phyloP scores from a whole-genome alignment of 2,888 invertebrate genomes.

The Notodonta dromedarius region DNA sequence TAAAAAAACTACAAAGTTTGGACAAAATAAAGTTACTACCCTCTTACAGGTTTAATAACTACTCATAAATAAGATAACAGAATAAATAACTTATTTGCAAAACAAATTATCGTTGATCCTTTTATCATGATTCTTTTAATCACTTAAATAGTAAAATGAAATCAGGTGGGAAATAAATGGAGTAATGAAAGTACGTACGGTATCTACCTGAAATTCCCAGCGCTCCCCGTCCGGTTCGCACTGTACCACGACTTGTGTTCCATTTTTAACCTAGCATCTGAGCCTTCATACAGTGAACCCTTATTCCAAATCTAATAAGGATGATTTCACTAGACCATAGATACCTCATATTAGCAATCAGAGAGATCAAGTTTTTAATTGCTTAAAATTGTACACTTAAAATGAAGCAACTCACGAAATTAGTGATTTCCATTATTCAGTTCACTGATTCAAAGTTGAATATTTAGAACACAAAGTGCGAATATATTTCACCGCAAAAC shows the following conservation, averaged over 20 bases:
- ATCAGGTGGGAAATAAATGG: conserved; percentile 15
- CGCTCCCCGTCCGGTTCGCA: conserved; percentile 28
- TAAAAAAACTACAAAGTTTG: too few species aligned
- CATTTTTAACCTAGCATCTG: conserved; percentile 24
- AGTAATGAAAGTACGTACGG: conserved; percentile 33
- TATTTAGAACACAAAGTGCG: conserved; percentile 11
- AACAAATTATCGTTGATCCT: neutral
- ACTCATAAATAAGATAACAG: too few species aligned
- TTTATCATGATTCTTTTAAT: neutral
- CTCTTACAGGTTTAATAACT: too few species aligned
- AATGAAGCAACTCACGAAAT: too few species aligned
- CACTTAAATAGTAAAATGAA: neutral
- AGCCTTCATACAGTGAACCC: too few species aligned
- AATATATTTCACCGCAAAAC: conserved; percentile 39
- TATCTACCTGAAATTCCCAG: conserved; percentile 23
- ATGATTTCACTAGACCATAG: too few species aligned
- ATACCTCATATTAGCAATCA: too few species aligned
- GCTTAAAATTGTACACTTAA: too few species aligned
- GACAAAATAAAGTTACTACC: too few species aligned
- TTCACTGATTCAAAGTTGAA: conserved; percentile 19
- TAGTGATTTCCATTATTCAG: conserved; percentile 1
- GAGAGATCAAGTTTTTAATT: too few species aligned
- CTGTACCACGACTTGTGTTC: conserved; percentile 21
- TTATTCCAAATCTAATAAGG: too few species aligned
- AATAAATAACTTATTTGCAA: too few species aligned